Evolutionary conservation across 2,888 invertebrate genomes (phyloP).

Genomic region (Reticulitermes lucifugus): DNA sequence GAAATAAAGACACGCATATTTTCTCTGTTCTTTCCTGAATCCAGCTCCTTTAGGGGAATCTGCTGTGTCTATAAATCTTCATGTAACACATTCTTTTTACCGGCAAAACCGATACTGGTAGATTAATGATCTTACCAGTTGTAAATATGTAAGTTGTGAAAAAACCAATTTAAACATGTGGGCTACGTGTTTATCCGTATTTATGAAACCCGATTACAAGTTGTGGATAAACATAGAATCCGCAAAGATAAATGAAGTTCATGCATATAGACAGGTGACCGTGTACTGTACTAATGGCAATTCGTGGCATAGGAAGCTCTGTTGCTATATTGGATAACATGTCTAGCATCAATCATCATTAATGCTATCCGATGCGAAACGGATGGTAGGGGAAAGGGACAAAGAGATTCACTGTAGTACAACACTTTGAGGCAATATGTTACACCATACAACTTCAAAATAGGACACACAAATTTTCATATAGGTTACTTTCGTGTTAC

Average conservation of each 20-base stretch:
- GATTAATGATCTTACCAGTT: neutral
- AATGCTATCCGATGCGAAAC: slow-evolving; percentile 13
- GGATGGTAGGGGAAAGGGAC: neutral
- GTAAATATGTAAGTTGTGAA: neutral
- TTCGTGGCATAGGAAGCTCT: neutral
- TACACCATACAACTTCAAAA: too few species aligned
- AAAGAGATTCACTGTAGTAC: neutral
- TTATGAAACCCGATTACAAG: neutral
- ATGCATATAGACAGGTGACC: neutral
- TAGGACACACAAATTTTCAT: too few species aligned
- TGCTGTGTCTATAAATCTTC: too few species aligned
- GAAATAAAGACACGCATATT: too few species aligned
- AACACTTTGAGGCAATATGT: neutral
- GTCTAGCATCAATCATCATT: slow-evolving; percentile 37
- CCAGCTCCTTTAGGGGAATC: too few species aligned
- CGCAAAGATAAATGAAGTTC: slow-evolving; percentile 3
- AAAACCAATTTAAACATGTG: neutral
- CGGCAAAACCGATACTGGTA: neutral
- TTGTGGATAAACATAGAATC: neutral
- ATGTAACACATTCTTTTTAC: too few species aligned
- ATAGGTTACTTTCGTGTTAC: too few species aligned
- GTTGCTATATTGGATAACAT: slow-evolving; percentile 4
- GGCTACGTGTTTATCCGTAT: neutral
- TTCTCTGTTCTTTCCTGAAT: too few species aligned
- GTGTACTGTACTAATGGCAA: neutral